Evolutionary conservation across 1,140 invertebrate genomes (phyloP).

Genomic region (Lysiphlebus fabarum): DNA sequence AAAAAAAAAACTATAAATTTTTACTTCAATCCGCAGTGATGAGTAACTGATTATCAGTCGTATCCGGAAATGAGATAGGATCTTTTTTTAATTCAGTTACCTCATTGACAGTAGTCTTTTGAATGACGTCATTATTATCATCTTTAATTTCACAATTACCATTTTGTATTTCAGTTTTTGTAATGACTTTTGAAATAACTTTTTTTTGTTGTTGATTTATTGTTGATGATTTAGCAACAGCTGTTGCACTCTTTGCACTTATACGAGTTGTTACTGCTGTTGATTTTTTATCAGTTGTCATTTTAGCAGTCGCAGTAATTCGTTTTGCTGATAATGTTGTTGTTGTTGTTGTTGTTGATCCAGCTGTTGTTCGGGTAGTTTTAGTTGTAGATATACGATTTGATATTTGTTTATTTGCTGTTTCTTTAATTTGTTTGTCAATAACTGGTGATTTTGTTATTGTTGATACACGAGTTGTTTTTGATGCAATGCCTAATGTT

Average conservation of each 20-base stretch:
- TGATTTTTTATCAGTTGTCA: constrained; percentile 41
- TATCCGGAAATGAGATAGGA: constrained; percentile 39
- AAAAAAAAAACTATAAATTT: constrained; percentile 16
- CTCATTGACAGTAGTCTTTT: constrained; percentile 29
- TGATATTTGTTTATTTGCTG: constrained; percentile 60
- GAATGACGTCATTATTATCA: constrained; percentile 19
- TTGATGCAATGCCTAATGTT: constrained; percentile 24
- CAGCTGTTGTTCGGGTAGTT: constrained; percentile 29
- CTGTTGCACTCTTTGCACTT: constrained; percentile 18
- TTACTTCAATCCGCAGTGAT: constrained; percentile 45
- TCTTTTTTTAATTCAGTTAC: constrained; percentile 49
- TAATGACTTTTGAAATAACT: constrained; percentile 42
- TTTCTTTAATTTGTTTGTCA: constrained; percentile 61
- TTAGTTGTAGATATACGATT: constrained; percentile 37
- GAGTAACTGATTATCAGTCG: constrained; percentile 51
- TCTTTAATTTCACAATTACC: constrained; percentile 37
- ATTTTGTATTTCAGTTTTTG: constrained; percentile 42
- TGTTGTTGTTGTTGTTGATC: constrained; percentile 29
- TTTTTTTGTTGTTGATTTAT: constrained; percentile 45
- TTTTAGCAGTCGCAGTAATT: constrained; percentile 31
- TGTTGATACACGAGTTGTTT: constrained; percentile 17
- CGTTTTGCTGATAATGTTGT: constrained; percentile 27
- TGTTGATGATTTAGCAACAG: constrained; percentile 27
- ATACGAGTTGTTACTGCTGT: constrained; percentile 13
- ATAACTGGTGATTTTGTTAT: constrained; percentile 46